phyloP scores from a whole-genome alignment of 1,140 invertebrate species.

The Macrosteles quadrilineatus region DNA sequence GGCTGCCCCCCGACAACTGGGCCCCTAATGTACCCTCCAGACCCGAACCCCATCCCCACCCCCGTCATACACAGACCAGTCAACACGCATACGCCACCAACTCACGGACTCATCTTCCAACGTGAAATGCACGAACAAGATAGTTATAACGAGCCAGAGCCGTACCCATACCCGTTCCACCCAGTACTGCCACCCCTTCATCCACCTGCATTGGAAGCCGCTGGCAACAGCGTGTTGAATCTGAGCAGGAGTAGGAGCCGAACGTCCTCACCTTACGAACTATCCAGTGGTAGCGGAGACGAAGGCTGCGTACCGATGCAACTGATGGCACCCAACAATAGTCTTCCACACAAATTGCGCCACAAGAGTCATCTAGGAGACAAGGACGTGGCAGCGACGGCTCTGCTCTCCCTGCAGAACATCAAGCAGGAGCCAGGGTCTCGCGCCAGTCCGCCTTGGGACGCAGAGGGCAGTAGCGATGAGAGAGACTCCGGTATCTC shows the following conservation, averaged over 20 bases:
- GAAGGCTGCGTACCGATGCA: conserved; percentile 58
- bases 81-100: conserved; percentile 53
- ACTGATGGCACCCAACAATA: conserved; percentile 57
- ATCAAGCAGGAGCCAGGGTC: conserved; percentile 76
- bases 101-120: conserved; percentile 34
- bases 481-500: conserved; percentile 87
- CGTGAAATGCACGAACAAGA: conserved; percentile 37
- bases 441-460: conserved; percentile 76
- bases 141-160: conserved; percentile 41
- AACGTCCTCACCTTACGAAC: conserved; percentile 47
- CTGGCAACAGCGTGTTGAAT: conserved; percentile 46
- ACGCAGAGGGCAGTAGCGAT: conserved; percentile 81
- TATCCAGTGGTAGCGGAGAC: conserved; percentile 70
- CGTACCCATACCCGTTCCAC: conserved; percentile 40
- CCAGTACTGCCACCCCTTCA: conserved; percentile 44
- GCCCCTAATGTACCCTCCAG: conserved; percentile 55
- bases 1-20: conserved; percentile 45
- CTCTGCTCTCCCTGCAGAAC: conserved; percentile 73
- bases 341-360: conserved; percentile 83
- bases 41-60: conserved; percentile 63
- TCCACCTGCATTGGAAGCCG: conserved; percentile 41
- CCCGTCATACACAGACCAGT: conserved; percentile 65
- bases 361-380: conserved; percentile 90
- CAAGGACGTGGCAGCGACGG: conserved; percentile 74
- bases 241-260: conserved; percentile 42